Base-by-base conservation (phyloP, 2,113 vertebrate species). In the Labrus mixtus region DNA sequence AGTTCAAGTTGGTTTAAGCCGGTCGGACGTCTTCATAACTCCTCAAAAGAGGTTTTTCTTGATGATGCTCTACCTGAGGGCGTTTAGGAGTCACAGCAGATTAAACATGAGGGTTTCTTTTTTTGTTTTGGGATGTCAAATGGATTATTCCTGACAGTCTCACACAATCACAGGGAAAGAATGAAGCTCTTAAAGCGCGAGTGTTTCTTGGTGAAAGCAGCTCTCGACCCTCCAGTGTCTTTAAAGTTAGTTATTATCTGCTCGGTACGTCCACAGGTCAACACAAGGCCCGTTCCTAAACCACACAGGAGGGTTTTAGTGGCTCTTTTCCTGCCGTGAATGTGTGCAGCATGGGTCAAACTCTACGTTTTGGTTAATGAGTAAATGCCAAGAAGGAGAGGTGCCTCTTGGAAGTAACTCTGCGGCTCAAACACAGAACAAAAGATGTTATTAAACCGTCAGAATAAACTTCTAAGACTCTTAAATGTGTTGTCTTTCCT, bases 361-460 rank as follows among this genome's bases (percentile, higher is more conserved):
- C 87, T 92, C 90, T 87, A 82, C 73, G 20, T 85, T 85, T 39
- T 86, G 75, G 93, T 94, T 94, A 94, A 94, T 94, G 83, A 94
- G 84, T 94, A 94, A 84, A 90, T 74, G 60, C 57, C 79, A 74
- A 78, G 63, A 71, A 74, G 66, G 58, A 76, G 16, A n/a, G 10
- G 41, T 81, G 67, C n/a, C 58, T 78, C 69, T 76, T 81, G 10
- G 67, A 79, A 81, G 62, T 20, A 23, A 22, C 43, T n/a, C n/a
- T n/a, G n/a, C n/a, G n/a, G n/a, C n/a, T 74, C 69, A 11, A 55
- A 56, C 43, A 56, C 68, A 58, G 70, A 6, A 59, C 20, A 13
- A 33, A 33, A 51, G 12, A 62, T 13, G 6, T 23, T 22, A 43
- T 2, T 11, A 70, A 74, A 53, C n/a, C 6, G 16, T 76, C 20